Percentiles rank a stretch among this genome's conserved stretches.
Conservation (phyloP, 2,888 invertebrate species). For the Syritta pipiens region DNA sequence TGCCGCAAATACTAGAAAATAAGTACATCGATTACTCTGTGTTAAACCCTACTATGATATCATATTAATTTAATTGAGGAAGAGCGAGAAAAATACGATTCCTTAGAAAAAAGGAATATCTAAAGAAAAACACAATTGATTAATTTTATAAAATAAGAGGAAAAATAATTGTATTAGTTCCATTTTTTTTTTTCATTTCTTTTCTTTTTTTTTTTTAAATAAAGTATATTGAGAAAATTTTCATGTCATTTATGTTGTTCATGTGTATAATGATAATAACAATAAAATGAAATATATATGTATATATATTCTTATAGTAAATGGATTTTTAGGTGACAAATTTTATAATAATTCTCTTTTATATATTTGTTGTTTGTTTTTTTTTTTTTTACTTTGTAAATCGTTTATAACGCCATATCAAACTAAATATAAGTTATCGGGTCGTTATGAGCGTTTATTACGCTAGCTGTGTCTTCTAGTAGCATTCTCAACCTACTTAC, state of each 20-base stretch:
- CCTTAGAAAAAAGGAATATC: no score
- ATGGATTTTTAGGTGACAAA: no score
- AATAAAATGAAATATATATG: constrained; percentile 5
- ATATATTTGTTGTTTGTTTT: not conserved
- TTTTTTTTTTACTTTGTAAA: not conserved
- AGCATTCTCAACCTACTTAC: not conserved
- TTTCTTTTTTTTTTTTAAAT: not conserved
- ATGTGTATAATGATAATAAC: constrained; percentile 9
- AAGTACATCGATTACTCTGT: no score
- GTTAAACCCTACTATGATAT: no score
- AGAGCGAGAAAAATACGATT: no score
- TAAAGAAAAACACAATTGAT: no score
- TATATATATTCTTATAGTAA: not conserved
- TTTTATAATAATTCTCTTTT: no score
- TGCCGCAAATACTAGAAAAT: no score
- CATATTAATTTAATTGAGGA: no score
- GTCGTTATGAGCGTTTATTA: constrained; percentile 6
- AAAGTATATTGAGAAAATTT: constrained; percentile 9
- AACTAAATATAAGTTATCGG: no score
- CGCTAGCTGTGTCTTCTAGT: constrained; percentile 20
- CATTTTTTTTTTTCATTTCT: not conserved
- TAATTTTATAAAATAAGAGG: no score
- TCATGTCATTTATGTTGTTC: not conserved
- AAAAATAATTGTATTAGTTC: no score
- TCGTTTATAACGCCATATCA: constrained; percentile 16